Base-by-base conservation (phyloP, 2,888 invertebrate species). In the Auanema freiburgensis region DNA sequence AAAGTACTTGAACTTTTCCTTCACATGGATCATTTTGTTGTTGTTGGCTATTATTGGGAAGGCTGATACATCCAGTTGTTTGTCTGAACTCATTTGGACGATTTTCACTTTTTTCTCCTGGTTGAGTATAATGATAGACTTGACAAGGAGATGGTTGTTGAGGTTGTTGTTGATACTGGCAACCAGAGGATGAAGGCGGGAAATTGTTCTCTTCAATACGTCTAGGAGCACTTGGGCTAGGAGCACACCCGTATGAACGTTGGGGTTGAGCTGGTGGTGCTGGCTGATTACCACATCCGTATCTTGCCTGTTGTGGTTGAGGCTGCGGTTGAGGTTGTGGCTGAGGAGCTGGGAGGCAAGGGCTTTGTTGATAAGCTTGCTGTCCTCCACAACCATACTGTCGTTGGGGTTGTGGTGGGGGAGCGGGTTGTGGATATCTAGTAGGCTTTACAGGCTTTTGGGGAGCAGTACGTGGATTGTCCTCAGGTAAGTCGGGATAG, bases 1-100 rank as follows among this genome's bases (percentile, higher is more conserved):
- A 73, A 70, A 73, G 69, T 40, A 69, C 65, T 42, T 67, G 63
- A 55, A 69, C 71, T 67, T 67, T 67, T 24, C 67, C 71, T 24
- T 62, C 65, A 63, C 69, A 69, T 5, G 33, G 33, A 33, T 33
- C 33, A 33, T 40, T 46, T 46, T 5, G 11, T 46, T 23, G 46
- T 18, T 16, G 18, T 23, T 46, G 46, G 46, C 46, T 46, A 33
- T 46, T 23, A 46, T 46, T 23, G 21, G 16, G 18, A 8, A 21
- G 46, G 8, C 46, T 46, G 46, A 59, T 59, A 18, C 54, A 14
- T 16, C 21, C 16, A 11, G 25, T 33, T n/a, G 54, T 14, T 24
- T 33, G 43, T 14, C 49, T 41, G 51, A 62, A 62, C 16, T 60
- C 60, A 24, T 11, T 52, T 55, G 46, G 57, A 2, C 25, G 50